Conservation (phyloP, 2,888 invertebrate species). For the Hipparchia semele region DNA sequence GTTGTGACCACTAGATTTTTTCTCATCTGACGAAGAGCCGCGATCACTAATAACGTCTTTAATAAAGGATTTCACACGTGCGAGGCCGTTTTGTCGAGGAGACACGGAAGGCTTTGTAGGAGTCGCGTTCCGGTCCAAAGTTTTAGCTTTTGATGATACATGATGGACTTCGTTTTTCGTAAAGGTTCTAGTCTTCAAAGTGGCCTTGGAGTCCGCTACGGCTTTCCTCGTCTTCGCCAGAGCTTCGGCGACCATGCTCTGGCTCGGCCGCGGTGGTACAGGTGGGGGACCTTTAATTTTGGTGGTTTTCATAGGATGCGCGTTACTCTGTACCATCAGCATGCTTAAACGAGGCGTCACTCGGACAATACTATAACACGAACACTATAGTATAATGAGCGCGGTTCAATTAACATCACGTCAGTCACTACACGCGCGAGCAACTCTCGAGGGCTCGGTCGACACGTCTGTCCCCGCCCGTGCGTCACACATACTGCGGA, state of each 20-base stretch:
- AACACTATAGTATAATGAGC: constrained; percentile 78
- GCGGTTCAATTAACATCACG: constrained; percentile 65
- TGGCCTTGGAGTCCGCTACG: constrained; percentile 76
- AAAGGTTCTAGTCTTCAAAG: constrained; percentile 67
- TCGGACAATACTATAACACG: constrained; percentile 77
- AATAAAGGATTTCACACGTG: constrained; percentile 79
- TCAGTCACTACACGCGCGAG: constrained; percentile 63
- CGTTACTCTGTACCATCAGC: constrained; percentile 83
- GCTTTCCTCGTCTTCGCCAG: constrained; percentile 85
- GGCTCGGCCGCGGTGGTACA: constrained; percentile 91
- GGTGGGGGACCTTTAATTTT: constrained; percentile 87
- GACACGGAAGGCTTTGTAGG: constrained; percentile 63
- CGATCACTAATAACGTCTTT: constrained; percentile 80
- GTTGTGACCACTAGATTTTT: constrained; percentile 72
- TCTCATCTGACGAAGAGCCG: constrained; percentile 77
- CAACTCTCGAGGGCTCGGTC: constrained; percentile 49
- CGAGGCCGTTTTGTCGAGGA: constrained; percentile 77
- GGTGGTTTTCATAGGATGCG: constrained; percentile 79
- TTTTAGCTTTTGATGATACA: constrained; percentile 65
- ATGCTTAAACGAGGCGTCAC: constrained; percentile 72
- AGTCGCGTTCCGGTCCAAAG: constrained; percentile 66
- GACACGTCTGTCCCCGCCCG: constrained; percentile 64
- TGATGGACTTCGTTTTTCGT: constrained; percentile 63
- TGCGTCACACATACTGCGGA: constrained; percentile 66
- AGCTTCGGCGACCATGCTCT: constrained; percentile 88